Conservation (phyloP, 1,140 invertebrate species). For the Drosophila suzukii region DNA sequence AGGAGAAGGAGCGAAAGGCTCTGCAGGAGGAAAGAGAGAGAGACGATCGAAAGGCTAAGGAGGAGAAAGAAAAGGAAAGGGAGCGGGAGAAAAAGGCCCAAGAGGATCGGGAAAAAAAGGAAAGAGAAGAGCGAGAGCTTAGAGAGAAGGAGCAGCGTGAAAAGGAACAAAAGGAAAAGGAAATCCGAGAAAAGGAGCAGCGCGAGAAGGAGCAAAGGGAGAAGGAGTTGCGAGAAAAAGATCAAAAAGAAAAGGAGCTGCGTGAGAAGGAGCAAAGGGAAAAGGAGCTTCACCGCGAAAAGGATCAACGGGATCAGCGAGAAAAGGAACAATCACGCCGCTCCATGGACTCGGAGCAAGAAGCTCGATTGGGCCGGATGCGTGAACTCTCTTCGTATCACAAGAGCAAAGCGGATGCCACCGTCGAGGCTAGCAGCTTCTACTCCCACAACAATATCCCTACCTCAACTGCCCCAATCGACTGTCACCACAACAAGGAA, state of each 20-base stretch:
- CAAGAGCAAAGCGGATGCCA: conserved; percentile 66
- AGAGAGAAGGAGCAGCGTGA: conserved; percentile 83
- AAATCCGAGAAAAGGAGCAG: conserved; percentile 69
- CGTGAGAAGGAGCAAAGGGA: conserved; percentile 51
- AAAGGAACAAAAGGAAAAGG: conserved; percentile 76
- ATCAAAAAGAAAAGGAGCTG: conserved; percentile 60
- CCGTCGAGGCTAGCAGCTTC: conserved; percentile 56
- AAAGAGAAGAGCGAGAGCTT: conserved; percentile 77
- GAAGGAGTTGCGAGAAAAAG: conserved; percentile 52
- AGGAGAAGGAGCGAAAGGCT: conserved; percentile 56
- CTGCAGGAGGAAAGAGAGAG: conserved; percentile 65
- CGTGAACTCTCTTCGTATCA: conserved; percentile 66
- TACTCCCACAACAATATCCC: conserved; percentile 50
- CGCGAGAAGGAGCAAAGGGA: conserved; percentile 84
- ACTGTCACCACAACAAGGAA: conserved; percentile 80
- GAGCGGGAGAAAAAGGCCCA: conserved; percentile 70
- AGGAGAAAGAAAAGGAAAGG: conserved; percentile 82
- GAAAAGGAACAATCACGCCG: conserved; percentile 37
- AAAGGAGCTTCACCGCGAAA: conserved; percentile 45
- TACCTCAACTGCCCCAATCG: conserved; percentile 27
- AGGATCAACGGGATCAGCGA: conserved; percentile 44
- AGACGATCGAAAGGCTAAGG: conserved; percentile 71
- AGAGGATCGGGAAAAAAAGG: conserved; percentile 83
- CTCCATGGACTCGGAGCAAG: conserved; percentile 30
- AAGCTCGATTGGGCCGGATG: conserved; percentile 64